phyloP scores from a whole-genome alignment of 2,797 vertebrate species.

The Enteromius trimaculatus region DNA sequence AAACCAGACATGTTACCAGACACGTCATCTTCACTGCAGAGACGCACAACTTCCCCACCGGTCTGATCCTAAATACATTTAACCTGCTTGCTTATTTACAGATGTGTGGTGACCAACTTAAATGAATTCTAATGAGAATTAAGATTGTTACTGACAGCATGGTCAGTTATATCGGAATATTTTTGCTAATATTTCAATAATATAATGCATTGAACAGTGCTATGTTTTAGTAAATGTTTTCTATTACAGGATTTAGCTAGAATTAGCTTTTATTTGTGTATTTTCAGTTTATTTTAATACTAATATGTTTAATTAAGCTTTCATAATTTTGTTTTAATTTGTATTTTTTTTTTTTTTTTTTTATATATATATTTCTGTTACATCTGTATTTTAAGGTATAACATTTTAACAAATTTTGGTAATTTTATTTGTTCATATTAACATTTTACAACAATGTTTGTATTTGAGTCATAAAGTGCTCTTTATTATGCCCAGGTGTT shows the following conservation, averaged over 20 bases:
- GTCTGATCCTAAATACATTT: constrained; percentile 65
- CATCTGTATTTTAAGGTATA: neutral
- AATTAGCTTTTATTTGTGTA: neutral
- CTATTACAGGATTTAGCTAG: neutral
- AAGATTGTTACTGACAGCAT: neutral
- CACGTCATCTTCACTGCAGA: constrained; percentile 94
- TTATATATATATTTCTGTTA: too few species aligned
- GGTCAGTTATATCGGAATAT: neutral
- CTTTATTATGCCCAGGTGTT: constrained; percentile 78
- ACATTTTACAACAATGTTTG: neutral
- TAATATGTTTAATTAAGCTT: neutral
- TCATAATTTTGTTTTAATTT: neutral
- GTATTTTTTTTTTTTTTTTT: neutral
- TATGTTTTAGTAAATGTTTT: neutral
- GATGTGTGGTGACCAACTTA: neutral
- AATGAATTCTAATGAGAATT: neutral
- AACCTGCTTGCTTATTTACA: neutral
- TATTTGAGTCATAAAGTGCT: neutral
- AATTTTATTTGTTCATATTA: neutral
- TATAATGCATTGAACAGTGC: neutral
- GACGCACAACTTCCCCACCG: constrained; percentile 96
- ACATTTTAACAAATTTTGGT: neutral
- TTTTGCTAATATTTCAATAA: neutral
- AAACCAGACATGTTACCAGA: constrained; percentile 72
- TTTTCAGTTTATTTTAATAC: neutral